Conservation (phyloP, 1,140 invertebrate genomes). For the Aethina tumida region DNA sequence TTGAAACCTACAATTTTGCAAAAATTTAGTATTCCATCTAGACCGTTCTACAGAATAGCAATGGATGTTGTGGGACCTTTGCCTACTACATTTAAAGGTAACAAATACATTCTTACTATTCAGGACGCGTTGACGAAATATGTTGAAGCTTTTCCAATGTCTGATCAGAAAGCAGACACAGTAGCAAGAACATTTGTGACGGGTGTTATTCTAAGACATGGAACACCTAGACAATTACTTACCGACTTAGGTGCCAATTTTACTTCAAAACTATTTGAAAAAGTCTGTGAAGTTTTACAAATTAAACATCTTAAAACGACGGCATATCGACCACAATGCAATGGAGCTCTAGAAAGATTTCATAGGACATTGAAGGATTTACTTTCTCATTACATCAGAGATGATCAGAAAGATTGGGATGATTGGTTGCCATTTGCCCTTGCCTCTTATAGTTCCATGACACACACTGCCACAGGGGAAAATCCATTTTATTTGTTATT, state of each 20-base stretch:
- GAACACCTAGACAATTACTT: conserved; percentile 24
- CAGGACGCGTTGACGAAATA: conserved; percentile 25
- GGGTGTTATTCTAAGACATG: conserved; percentile 20
- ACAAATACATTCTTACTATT: conserved; percentile 34
- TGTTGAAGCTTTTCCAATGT: conserved; percentile 18
- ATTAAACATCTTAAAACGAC: conserved; percentile 27
- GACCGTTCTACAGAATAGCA: conserved; percentile 24
- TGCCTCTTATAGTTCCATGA: conserved; percentile 15
- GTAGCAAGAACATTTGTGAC: conserved; percentile 20
- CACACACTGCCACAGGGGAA: conserved; percentile 27
- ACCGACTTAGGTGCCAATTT: conserved; percentile 30
- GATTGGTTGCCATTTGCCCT: conserved; percentile 21
- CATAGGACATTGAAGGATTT: conserved; percentile 17
- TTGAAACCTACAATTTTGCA: conserved; percentile 11
- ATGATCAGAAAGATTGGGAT: conserved; percentile 29
- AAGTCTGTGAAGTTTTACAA: conserved; percentile 21
- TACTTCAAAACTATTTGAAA: conserved; percentile 22
- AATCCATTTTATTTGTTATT: conserved; percentile 19
- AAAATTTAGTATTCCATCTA: not conserved
- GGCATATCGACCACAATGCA: conserved; percentile 23
- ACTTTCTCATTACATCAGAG: conserved; percentile 14
- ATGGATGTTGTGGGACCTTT: conserved; percentile 35
- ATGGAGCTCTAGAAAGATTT: conserved; percentile 18
- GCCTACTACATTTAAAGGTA: conserved; percentile 15
- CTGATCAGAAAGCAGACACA: conserved; percentile 17